Conservation (phyloP, 2,888 invertebrate genomes). For the Conus canariensis region DNA sequence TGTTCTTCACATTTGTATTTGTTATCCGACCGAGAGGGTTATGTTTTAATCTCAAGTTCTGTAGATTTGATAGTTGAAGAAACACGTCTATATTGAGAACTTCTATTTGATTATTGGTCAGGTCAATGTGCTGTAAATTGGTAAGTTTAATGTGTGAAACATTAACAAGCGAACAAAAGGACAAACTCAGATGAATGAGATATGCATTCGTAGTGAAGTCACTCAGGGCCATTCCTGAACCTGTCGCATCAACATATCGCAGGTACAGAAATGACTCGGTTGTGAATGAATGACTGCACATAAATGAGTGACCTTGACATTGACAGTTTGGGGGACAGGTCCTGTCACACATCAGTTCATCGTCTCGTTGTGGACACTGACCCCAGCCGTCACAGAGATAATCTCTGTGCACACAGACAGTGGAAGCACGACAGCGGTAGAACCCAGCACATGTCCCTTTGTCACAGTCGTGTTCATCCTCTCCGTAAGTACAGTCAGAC, state of each 20-base stretch:
- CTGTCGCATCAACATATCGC: not conserved
- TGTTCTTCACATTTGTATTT: not conserved
- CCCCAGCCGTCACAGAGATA: not conserved
- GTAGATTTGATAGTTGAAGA: not conserved
- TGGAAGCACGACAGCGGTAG: constrained; percentile 1
- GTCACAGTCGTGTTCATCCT: constrained; percentile 7
- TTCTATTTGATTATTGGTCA: not conserved
- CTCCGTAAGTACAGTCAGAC: not conserved
- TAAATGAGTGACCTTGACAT: constrained; percentile 10
- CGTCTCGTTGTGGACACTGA: not conserved
- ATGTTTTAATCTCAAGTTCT: not conserved
- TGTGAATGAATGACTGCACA: not conserved
- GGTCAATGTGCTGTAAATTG: not conserved
- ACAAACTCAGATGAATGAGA: not conserved
- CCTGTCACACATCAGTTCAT: not conserved
- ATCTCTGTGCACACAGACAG: not conserved
- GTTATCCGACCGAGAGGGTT: not conserved
- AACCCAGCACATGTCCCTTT: not conserved
- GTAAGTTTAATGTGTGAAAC: not conserved
- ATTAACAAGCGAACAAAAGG: not conserved
- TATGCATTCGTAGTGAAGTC: not conserved
- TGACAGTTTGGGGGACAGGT: not conserved
- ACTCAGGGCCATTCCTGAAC: not conserved
- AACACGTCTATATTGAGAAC: not conserved
- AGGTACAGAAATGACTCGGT: not conserved